Percentiles rank a stretch among this genome's conserved stretches.
These are phyloP conservation scores for Clarias magur DNA, from an alignment of 2,113 vertebrate genomes.

Conservation along the genomic window DNA sequence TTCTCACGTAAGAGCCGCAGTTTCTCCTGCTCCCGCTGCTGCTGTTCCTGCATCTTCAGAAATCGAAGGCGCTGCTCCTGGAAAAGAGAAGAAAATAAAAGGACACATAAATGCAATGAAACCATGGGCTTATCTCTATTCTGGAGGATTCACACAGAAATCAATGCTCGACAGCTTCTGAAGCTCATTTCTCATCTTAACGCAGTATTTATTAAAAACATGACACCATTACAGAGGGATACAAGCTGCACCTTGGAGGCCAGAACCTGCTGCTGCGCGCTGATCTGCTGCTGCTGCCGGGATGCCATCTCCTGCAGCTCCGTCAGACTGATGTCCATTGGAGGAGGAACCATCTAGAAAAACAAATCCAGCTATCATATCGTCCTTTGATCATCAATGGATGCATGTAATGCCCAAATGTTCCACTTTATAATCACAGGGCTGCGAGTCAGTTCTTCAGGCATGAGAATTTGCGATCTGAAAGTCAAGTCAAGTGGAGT, in stretches of 20 bases:
- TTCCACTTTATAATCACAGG: background rate
- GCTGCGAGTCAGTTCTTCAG: background rate
- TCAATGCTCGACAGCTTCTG: background rate
- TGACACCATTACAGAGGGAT: background rate
- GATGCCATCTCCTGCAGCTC: conserved; percentile 92
- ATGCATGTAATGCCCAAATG: background rate
- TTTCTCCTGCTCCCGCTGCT: conserved; percentile 86
- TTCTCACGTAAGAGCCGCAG: conserved; percentile 84
- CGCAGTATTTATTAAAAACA: background rate
- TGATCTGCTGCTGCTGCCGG: conserved; percentile 91
- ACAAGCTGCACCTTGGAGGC: conserved; percentile 79
- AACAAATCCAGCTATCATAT: background rate
- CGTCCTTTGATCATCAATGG: background rate
- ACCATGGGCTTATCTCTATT: background rate
- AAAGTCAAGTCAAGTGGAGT: background rate
- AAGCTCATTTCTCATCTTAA: background rate
- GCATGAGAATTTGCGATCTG: background rate
- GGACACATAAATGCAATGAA: background rate
- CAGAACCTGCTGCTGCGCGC: conserved; percentile 86
- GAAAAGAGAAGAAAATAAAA: background rate
- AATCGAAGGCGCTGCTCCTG: conserved; percentile 82
- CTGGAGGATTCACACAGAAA: background rate
- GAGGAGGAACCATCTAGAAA: conserved; percentile 75
- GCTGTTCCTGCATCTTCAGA: conserved; percentile 82
- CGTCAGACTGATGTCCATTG: conserved; percentile 84